Evolutionary conservation across 2,888 invertebrate species (phyloP).

Genomic region (Plusia festucae): DNA sequence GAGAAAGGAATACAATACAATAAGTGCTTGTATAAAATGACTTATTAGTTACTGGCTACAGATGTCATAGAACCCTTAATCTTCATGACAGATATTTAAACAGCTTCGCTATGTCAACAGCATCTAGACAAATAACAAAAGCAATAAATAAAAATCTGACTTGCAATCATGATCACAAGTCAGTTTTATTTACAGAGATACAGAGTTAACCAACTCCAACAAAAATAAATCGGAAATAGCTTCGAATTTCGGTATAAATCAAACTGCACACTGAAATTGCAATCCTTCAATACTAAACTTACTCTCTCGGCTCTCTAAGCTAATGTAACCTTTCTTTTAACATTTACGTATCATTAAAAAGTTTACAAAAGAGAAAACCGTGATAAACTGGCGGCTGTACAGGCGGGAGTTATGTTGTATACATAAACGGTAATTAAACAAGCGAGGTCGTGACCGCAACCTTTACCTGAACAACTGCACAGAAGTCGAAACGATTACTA

Average conservation of each 20-base stretch:
- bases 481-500: constrained; percentile 32
- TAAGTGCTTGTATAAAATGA: constrained; percentile 49
- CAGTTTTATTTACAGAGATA: no score
- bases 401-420: constrained; percentile 56
- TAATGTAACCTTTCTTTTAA: neutral
- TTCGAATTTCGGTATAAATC: no score
- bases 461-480: constrained; percentile 51
- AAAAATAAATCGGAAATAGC: no score
- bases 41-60: constrained; percentile 35
- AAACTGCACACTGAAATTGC: no score
- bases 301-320: no score
- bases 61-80: constrained; percentile 44
- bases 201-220: no score
- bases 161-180: no score
- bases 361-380: constrained; percentile 49
- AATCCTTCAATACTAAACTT: no score
- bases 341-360: neutral
- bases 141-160: neutral
- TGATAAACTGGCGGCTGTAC: constrained; percentile 44
- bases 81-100: constrained; percentile 24
- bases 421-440: constrained; percentile 62
- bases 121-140: neutral
- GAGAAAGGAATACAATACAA: constrained; percentile 48
- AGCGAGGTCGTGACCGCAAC: constrained; percentile 58
- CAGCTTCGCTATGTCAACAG: neutral